Base-by-base conservation (phyloP, 2,113 vertebrate genomes). In the Cynoglossus semilaevis region DNA sequence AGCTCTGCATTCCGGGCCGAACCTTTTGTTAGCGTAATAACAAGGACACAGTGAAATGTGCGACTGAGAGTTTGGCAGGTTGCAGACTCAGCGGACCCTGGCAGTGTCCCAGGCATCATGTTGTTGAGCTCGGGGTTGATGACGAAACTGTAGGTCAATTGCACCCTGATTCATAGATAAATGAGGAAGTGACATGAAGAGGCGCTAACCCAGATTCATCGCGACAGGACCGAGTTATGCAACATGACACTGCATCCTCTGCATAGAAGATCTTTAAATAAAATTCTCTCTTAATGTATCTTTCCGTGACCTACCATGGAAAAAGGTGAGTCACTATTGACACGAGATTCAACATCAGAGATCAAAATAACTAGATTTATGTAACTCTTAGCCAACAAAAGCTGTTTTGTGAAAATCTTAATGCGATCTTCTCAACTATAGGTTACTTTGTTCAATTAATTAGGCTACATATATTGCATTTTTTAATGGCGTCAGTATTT, bases 101-200 rank as follows among this genome's bases (percentile, higher is more conserved):
- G 60, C 56, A 15, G 57, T 40, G 40, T 47, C 74, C 51, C 66
- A 72, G 61, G 61, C 49, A 16, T 40, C 47, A 41, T 54, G 63
- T 38, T 12, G 59, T 50, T 36, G 56, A 35, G 47, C 57, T 48
- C 11, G 8, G 38, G 51, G 67, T 49, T 2, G 74, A 60, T 44
- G 42, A 71, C 46, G 41, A 54, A 34, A 67, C 53, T 62, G 17
- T 22, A 61, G 71, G 68, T 80, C 77, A 71, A 73, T 45, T 53
- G 65, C 36, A 17, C 55, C 40, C 57, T 74, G 69, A 70, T 44
- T 77, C 46, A 43, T 53, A 43, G 59, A 40, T 8, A 8, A 45
- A 61, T 54, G 17, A 77, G 40, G 58, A 75, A 36, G 61, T 55
- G 50, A 58, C 77, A 67, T 57, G 64, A 13, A 8, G 58, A 73